Evolutionary conservation across 1,140 invertebrate species (phyloP), one percentile per base, ranked within the genome.

Genomic region (Mizuhopecten yessoensis): DNA sequence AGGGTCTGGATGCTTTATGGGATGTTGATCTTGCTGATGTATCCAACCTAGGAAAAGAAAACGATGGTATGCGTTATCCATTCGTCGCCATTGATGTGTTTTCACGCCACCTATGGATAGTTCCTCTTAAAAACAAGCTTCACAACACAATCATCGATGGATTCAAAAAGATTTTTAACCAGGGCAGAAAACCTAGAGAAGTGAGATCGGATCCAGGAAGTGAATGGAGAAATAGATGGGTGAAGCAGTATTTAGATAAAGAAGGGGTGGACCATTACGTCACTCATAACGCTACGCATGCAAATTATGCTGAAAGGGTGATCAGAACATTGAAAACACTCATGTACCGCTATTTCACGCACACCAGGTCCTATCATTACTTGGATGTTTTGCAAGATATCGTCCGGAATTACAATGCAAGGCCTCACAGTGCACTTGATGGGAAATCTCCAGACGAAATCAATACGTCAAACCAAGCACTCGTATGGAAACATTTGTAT

Each of bases 401-500:
- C n/a, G 57, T 75, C 23, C 23, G 57, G 57, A 75, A 29, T 75
- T 75, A 75, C 23, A 75, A 75, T n/a, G 57, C 1, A n/a, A n/a
- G 57, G 29, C 17, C 42, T 20, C 57, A 75, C 5, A n/a, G 15
- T 29, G 57, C 57, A 29, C 29, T 29, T 29, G 15, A n/a, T 75
- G 5, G 23, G 11, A n/a, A 29, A 20, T 57, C 45, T 9, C 17
- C 45, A 11, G 17, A 57, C 23, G 7, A 57, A 11, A 57, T 57
- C 45, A 23, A 20, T 20, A 20, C 13, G 17, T 11, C 9, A 23
- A 57, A 57, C 45, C 7, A 57, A 20, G 45, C 45, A 11, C 33
- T 90, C 29, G 7, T 49, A 17, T 90, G 89, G 89, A 90, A 90
- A 86, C 42, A 90, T 45, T n/a, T 87, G 33, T 90, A 90, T 29